Evolutionary conservation across 2,888 invertebrate genomes (phyloP), one percentile per base, ranked within the genome.

Genomic region (Bimastos eiseni): DNA sequence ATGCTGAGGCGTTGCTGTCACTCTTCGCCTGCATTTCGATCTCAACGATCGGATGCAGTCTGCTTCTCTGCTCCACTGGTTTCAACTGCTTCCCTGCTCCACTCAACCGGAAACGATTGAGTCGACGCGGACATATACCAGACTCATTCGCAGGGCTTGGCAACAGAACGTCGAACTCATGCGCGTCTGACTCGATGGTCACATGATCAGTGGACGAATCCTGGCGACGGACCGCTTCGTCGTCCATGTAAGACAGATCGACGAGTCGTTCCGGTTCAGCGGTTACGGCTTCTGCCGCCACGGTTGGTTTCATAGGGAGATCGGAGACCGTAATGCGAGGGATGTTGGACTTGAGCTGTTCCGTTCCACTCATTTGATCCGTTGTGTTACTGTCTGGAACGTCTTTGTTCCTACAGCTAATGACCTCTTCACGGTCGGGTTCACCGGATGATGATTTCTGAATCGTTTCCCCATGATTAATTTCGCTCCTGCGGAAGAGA

Each of bases 91-190:
- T 86, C 36, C 34, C 86, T 1, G 86, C 36, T 37, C 86, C 86
- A 24, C n/a, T 33, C 34, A 86, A 34, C 86, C 86, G 86, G 86
- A 86, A 86, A 19, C 86, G 86, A 86, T 86, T 86, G 34, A 86
- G 86, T 13, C 86, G 30, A 24, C 37, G 34, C 36, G 86, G 86
- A 86, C 86, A 86, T 3, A 86, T 86, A 13, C 86, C 86, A 3
- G 86, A 36, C 24, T 86, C 86, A 37, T 0, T 36, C 36, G 86
- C 86, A 19, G 86, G 86, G 24, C 30, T 86, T 34, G 86, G 86
- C 34, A 86, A 24, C 34, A 86, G 86, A 37, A 86, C 86, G 36
- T 86, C 86, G 15, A 86, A 37, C 86, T 86, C 86, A 24, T 86
- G 86, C 34, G 86, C 37, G 19, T 86, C 86, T 0, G 86, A 37